A percentile compares a stretch with the other conserved stretches of the same genome.
These are phyloP conservation scores for Puffinus mauretanicus DNA, from an alignment of 2,113 vertebrate genomes.

Conservation along the genomic window DNA sequence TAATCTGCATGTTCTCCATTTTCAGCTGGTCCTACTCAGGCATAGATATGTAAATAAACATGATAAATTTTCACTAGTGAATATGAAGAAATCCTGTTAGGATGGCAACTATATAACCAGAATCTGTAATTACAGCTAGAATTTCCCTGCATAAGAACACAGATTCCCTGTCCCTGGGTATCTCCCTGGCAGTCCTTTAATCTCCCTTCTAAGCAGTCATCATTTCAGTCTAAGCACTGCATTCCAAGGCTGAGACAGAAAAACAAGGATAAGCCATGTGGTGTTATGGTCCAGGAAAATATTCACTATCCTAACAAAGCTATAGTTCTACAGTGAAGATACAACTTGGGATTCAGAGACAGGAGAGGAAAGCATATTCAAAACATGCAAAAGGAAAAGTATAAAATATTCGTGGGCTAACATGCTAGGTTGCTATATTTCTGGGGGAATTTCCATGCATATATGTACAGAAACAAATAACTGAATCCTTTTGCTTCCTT, in stretches of 20 bases:
- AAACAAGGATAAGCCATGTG: background rate
- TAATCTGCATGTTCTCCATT: background rate
- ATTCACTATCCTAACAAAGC: background rate
- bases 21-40: background rate
- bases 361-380: background rate
- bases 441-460: background rate
- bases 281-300: background rate
- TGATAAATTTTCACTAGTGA: background rate
- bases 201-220: background rate
- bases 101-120: background rate
- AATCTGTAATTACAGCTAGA: background rate
- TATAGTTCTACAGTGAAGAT: background rate
- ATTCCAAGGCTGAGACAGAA: background rate
- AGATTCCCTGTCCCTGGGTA: background rate
- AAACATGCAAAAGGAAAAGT: background rate
- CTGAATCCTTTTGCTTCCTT: background rate
- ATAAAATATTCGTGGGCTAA: background rate
- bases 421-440: background rate
- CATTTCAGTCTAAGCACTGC: background rate
- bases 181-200: background rate
- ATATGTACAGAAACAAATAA: background rate
- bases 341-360: background rate
- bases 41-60: background rate
- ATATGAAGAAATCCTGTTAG: background rate
- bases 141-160: background rate